Base-by-base conservation (phyloP, 2,797 vertebrate genomes). In the Pygocentrus nattereri region DNA sequence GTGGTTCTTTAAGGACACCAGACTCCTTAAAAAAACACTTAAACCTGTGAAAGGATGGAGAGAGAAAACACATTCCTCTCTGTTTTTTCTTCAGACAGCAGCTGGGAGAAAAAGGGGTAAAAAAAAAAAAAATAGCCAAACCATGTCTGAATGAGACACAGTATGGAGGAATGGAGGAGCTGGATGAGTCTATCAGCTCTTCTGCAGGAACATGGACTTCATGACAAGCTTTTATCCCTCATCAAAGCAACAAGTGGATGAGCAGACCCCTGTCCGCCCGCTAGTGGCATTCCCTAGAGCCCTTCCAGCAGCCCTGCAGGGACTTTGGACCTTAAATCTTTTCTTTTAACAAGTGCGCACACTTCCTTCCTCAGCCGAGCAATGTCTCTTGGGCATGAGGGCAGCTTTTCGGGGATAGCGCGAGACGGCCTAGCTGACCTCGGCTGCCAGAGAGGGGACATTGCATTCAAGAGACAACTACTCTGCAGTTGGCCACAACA, bases 171-270 rank as follows among this genome's bases (percentile, higher is more conserved):
- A 86, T 88, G 90, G 88, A 88, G 85, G 91, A 90, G 91, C 80
- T 78, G 85, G 89, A 92, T 87, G 90, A 92, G 93, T 94, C 91
- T 89, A 89, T 94, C 92, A 93, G 90, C 88, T 93, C 92, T 89
- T 75, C 85, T 86, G 90, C 90, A 93, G 93, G 93, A 94, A 91
- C 89, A 87, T 89, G 85, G 87, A 88, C 89, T 90, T 94, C 93
- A 88, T 90, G 93, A 94, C 93, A 93, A 92, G 91, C 95, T 96
- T 96, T 96, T 93, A 96, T 95, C 95, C 87, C 21, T 88, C 94
- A 96, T 94, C 94, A 96, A 95, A 95, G 95, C 96, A 95, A 95
- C 96, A 98, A 96, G 96, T 96, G 93, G 91, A 96, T 93, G 93
- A 96, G 91, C 94, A 96, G 95, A 94, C 92, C 90, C 90, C 90